Evolutionary conservation across 2,888 invertebrate species (phyloP).

Genomic region (Lochmaea capreae): DNA sequence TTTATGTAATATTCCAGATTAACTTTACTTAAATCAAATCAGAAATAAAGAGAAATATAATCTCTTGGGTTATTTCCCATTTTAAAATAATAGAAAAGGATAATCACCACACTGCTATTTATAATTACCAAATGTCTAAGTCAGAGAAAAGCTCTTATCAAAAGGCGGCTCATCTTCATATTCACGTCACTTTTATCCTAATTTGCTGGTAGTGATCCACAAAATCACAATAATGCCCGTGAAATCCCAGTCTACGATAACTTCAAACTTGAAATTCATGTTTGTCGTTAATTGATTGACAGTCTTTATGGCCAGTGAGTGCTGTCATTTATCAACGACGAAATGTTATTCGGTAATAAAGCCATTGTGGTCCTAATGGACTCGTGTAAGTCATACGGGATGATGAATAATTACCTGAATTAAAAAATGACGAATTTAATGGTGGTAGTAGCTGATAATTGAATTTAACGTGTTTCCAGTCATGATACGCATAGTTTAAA

Average conservation of each 20-base stretch:
- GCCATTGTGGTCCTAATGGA: slow-evolving; percentile 30
- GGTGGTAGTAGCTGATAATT: background rate
- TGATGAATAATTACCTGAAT: slow-evolving; percentile 29
- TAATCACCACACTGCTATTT: background rate
- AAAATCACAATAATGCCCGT: background rate
- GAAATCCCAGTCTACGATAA: background rate
- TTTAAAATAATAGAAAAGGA: no score
- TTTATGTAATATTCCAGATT: no score
- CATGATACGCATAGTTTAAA: background rate
- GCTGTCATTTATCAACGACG: slow-evolving; percentile 36
- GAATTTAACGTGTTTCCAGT: background rate
- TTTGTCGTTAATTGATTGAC: slow-evolving; percentile 30
- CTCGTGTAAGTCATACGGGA: slow-evolving; percentile 29
- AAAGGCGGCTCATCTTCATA: background rate
- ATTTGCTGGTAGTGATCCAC: background rate
- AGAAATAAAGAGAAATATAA: no score
- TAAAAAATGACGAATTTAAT: slow-evolving; percentile 15
- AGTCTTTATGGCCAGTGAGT: slow-evolving; percentile 28
- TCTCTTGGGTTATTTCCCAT: no score
- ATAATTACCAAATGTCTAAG: background rate
- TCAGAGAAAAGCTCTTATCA: background rate
- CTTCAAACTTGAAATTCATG: slow-evolving; percentile 17
- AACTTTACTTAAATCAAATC: no score
- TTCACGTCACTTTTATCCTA: slow-evolving; percentile 9
- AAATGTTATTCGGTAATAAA: slow-evolving; percentile 28